Evolutionary conservation across 2,888 invertebrate species (phyloP).

Genomic region (Lepidocyrtoides sp.): DNA sequence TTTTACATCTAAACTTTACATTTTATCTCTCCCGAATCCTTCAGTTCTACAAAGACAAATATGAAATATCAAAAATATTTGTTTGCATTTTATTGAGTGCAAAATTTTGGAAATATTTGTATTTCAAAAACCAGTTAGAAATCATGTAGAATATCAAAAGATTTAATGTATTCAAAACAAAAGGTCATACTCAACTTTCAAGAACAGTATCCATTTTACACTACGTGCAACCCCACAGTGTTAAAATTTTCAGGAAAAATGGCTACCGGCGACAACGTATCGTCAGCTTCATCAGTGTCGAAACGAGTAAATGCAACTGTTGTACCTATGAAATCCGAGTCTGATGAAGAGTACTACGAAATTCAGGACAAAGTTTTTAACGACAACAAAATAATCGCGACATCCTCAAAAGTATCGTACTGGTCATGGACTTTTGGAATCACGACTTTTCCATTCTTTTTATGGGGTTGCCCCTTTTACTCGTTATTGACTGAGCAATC

Average conservation of each 20-base stretch:
- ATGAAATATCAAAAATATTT: too few relatives aligned
- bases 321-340: not conserved
- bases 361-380: not conserved
- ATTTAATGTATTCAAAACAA: constrained; percentile 28
- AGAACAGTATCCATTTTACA: constrained; percentile 45
- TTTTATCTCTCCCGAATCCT: too few relatives aligned
- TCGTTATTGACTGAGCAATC: constrained; percentile 15
- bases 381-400: not conserved
- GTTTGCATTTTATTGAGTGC: too few relatives aligned
- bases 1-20: too few relatives aligned
- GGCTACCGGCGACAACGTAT: not conserved
- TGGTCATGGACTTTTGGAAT: constrained; percentile 80
- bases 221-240: constrained; percentile 14
- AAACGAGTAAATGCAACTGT: constrained; percentile 2
- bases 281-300: not conserved
- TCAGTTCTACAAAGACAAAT: too few relatives aligned
- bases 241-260: constrained; percentile 21
- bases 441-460: constrained; percentile 73
- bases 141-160: not conserved
- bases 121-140: not conserved
- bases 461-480: constrained; percentile 79
- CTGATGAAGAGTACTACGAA: not conserved
- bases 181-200: constrained; percentile 11
- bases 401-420: constrained; percentile 38
- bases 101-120: too few relatives aligned